Evolutionary conservation across 2,113 vertebrate species (phyloP).

Genomic region (Diadophis punctatus): DNA sequence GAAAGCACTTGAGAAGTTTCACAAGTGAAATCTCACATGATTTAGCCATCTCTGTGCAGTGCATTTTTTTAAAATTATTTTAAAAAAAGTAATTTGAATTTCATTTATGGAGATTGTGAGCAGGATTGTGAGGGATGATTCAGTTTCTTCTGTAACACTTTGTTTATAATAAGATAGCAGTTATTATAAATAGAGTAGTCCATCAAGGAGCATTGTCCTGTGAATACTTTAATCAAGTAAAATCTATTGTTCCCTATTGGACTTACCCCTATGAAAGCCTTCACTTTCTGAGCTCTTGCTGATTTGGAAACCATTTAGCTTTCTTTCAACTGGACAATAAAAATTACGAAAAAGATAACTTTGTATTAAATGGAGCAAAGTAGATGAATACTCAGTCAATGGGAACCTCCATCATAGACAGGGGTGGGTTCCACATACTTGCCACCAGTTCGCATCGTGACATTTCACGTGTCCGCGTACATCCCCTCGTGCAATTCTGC

Average conservation of each 20-base stretch:
- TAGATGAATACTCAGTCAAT: background rate
- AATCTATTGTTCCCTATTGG: background rate
- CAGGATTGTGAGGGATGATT: background rate
- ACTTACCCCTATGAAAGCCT: background rate
- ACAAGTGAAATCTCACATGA: background rate
- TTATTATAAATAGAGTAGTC: background rate
- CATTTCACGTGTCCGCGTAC: no score
- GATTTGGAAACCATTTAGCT: background rate
- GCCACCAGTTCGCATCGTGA: no score
- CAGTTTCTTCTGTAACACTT: background rate
- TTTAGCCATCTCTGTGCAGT: background rate
- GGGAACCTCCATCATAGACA: background rate
- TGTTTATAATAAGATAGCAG: background rate
- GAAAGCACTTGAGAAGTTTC: background rate
- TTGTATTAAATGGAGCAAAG: background rate
- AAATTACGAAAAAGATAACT: background rate
- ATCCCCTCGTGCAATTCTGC: no score
- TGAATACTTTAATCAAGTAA: background rate
- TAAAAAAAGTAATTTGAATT: background rate
- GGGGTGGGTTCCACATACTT: no score
- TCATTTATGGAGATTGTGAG: background rate
- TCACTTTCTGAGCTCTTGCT: background rate
- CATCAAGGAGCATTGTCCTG: background rate
- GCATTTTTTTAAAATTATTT: background rate
- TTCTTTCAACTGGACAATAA: background rate